Evolutionary conservation across 2,888 invertebrate species (phyloP), one percentile per base, ranked within the genome.

Genomic region (Drosophila hawaiiensis): DNA sequence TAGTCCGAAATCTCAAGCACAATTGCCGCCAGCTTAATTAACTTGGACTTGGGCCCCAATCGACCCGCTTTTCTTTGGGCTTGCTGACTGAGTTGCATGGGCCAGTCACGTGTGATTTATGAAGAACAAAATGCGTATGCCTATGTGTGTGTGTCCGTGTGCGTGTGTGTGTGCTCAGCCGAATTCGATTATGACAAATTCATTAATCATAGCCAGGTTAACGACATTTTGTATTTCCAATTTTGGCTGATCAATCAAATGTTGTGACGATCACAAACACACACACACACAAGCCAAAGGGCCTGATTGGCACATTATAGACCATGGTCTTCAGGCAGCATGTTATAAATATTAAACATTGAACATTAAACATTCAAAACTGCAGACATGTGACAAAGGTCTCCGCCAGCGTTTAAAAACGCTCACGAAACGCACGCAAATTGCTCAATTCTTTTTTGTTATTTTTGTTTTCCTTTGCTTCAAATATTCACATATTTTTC

Each of bases 131-230:
- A 68, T 61, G 54, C 37, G 47, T 60, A 37, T 39, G 43, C 60
- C 43, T 52, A 16, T 37, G 28, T n/a, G 14, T 19, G 25, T 16
- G 19, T 16, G 25, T 25, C 16, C 25, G 4, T 16, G 25, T 25
- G 22, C 25, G 4, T 16, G 19, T 55, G 55, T 55, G 35, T 28
- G 2, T 54, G 22, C 33, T 28, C 4, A 29, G 54, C 52, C 70
- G 66, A 67, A 61, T 76, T 78, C 84, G 79, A 76, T 78, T 82
- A 82, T 87, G 84, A 82, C 78, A 82, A 82, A 84, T 89, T 89
- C 85, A 85, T 85, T 85, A 85, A 89, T 85, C 85, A 85, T 75
- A 50, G 56, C 52, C 84, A 84, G 84, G 89, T 89, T 85, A 85
- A 85, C 87, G 85, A 82, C 85, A 87, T 78, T 80, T 82, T 80